A percentile compares a stretch with the other conserved stretches of the same genome.
phyloP scores from a whole-genome alignment of 2,888 invertebrate species.

The Agrotis exclamationis region DNA sequence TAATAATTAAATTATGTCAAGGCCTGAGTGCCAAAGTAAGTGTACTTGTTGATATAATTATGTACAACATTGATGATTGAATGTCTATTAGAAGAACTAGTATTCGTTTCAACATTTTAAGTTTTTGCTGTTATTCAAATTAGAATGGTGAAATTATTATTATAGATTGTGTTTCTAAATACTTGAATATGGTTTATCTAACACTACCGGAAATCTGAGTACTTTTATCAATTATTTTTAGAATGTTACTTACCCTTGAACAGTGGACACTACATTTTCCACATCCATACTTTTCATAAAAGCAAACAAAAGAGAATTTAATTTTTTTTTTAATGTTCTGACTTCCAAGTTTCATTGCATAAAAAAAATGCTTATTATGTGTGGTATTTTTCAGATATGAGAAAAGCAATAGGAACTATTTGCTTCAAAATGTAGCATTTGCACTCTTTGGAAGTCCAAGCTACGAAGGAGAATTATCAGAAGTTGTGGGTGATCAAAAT shows the following conservation, averaged over 20 bases:
- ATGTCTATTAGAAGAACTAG: neutral
- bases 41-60: neutral
- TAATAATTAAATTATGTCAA: conserved; percentile 1
- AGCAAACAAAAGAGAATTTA: neutral
- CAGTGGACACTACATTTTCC: neutral
- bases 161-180: neutral
- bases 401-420: conserved; percentile 84
- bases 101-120: neutral
- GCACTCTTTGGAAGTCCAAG: conserved; percentile 90
- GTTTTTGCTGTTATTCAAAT: neutral
- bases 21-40: no score
- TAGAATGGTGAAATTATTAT: neutral
- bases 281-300: neutral
- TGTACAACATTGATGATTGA: neutral
- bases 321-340: no score
- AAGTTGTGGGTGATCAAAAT: conserved; percentile 64
- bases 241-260: neutral
- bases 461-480: conserved; percentile 80
- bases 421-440: conserved; percentile 91
- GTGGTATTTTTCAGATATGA: conserved; percentile 84
- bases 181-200: conserved; percentile 12
- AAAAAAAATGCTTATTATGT: neutral
- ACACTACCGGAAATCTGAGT: neutral
- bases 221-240: conserved; percentile 8
- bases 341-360: no score